Conservation (phyloP, 2,113 vertebrate genomes). For the Marmota monax region DNA sequence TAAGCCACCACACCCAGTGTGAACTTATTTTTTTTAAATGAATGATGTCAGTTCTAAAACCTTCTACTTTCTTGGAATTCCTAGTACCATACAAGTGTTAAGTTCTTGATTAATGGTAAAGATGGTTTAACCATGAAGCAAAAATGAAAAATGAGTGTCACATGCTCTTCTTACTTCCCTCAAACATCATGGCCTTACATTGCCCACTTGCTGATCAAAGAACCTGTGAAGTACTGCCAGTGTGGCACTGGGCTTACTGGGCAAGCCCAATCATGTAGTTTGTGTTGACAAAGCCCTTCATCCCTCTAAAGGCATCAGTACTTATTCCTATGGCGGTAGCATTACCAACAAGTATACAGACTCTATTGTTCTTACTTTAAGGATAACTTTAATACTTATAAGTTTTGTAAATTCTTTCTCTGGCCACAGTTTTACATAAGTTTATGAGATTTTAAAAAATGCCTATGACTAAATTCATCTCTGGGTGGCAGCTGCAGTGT, state of each 20-base stretch:
- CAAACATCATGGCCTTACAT: not conserved
- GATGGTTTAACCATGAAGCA: not conserved
- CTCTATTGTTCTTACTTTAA: not conserved
- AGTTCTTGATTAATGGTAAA: not conserved
- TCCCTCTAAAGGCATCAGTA: not conserved
- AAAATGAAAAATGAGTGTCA: not conserved
- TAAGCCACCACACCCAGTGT: no score
- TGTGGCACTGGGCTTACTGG: not conserved
- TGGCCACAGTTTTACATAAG: not conserved
- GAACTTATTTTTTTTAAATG: not conserved
- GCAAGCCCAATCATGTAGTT: not conserved
- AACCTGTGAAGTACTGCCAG: not conserved
- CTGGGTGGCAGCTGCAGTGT: not conserved
- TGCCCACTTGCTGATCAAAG: not conserved
- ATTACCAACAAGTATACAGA: not conserved
- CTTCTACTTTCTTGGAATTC: not conserved
- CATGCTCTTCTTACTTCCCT: not conserved
- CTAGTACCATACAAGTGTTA: not conserved
- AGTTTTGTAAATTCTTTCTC: not conserved
- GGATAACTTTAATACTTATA: slow-evolving; percentile 22
- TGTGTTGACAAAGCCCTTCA: not conserved
- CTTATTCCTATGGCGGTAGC: not conserved
- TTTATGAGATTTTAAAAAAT: slow-evolving; percentile 43
- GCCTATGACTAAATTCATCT: not conserved
- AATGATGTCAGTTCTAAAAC: not conserved